Evolutionary conservation across 1,140 invertebrate species (phyloP), one percentile per base, ranked within the genome.

Genomic region (Cherax quadricarinatus): DNA sequence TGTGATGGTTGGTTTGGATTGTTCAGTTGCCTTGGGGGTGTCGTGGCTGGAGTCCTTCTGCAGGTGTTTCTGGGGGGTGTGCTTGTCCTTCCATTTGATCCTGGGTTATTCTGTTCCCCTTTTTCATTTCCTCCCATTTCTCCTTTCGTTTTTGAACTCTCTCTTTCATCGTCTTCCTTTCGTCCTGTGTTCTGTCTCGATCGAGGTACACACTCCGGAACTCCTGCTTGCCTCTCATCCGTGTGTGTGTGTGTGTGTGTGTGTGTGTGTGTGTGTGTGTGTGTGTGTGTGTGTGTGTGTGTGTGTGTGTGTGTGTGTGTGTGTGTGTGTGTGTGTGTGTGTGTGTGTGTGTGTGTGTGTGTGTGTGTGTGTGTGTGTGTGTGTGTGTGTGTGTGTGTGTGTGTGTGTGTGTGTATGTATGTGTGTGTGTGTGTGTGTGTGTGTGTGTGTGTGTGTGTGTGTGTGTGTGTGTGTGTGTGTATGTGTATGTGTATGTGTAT

Each of bases 371-470:
- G 51, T 82, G 21, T 82, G 51, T 82, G 51, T 82, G 51, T 82
- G 51, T 82, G 51, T 82, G 51, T 57, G 53, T 57, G 53, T 57
- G 53, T 57, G 53, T 57, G 53, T 57, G 53, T 82, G 51, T 82
- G 51, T 82, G 41, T 82, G 51, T 82, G 51, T 82, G 51, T 82
- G 51, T 82, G 51, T 82, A 48, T 82, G 80, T 82, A n/a, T 82
- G 80, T 49, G 80, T 82, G 51, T 82, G 80, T 49, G 80, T 82
- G 51, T 82, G 80, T 49, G 80, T 82, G 51, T 82, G 80, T 49
- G 80, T 82, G 51, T 82, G 80, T 49, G 80, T 82, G 51, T 82
- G 80, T 49, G 80, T 82, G 51, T 82, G 80, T 49, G 80, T 82
- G 30, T 41, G 30, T 41, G 30, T 41, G 30, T 41, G 48, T 81